Conservation (phyloP, 2,797 vertebrate genomes). For the Eurystomus glaucurus region DNA sequence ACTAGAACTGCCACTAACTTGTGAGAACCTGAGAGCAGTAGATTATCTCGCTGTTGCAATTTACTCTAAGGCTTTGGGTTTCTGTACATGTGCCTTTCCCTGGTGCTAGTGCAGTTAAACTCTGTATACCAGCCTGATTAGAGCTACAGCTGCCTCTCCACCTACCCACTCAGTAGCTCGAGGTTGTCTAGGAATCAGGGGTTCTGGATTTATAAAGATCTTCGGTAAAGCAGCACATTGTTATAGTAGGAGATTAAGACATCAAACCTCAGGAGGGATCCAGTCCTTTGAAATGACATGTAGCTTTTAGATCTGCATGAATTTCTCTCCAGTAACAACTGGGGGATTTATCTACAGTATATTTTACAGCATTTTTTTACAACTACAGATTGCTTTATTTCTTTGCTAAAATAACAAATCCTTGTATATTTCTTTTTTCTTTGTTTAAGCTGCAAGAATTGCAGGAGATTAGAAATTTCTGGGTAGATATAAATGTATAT, state of each 20-base stretch:
- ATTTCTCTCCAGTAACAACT: conserved; percentile 56
- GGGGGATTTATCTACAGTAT: conserved; percentile 58
- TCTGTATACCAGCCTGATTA: not conserved
- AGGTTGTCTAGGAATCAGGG: conserved; percentile 73
- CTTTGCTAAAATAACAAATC: conserved; percentile 80
- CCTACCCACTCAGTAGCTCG: not conserved
- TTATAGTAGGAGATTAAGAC: conserved; percentile 62
- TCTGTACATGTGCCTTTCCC: conserved; percentile 17
- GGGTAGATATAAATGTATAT: conserved; percentile 46
- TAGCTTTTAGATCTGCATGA: conserved; percentile 44
- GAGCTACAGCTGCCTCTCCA: conserved; percentile 19
- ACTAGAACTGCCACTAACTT: conserved; percentile 55
- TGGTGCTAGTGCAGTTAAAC: conserved; percentile 54
- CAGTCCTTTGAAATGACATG: conserved; percentile 61
- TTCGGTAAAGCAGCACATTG: conserved; percentile 48
- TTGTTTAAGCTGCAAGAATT: conserved; percentile 59
- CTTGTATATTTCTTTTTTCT: conserved; percentile 44
- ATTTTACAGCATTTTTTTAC: conserved; percentile 63
- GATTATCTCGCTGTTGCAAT: conserved; percentile 35
- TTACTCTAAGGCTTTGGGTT: conserved; percentile 40
- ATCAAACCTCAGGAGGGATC: conserved; percentile 54
- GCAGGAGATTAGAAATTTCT: conserved; percentile 42
- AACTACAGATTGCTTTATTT: conserved; percentile 74
- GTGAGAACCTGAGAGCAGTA: conserved; percentile 12
- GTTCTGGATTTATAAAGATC: conserved; percentile 57